These are phyloP conservation scores for Enteromius anoplus DNA, from an alignment of 2,797 vertebrate genomes.

Conservation along the genomic window DNA sequence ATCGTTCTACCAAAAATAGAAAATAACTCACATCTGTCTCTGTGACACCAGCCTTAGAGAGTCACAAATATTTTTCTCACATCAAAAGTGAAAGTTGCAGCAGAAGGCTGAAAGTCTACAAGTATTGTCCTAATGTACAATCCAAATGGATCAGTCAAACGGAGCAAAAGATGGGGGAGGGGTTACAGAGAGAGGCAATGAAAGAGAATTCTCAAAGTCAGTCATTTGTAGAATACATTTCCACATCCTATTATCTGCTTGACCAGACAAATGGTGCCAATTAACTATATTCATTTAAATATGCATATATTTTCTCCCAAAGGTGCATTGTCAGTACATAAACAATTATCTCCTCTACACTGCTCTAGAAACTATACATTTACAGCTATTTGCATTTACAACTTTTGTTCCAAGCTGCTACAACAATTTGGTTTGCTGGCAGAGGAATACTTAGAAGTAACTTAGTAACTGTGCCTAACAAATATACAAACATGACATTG, in stretches of 20 bases:
- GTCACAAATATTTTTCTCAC: not conserved
- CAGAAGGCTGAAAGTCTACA: not conserved
- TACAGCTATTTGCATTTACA: not conserved
- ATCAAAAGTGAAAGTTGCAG: constrained; percentile 14
- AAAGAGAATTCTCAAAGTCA: not conserved
- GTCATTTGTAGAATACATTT: constrained; percentile 4
- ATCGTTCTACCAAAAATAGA: constrained; percentile 18
- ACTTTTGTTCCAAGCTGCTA: not conserved
- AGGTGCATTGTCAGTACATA: not conserved
- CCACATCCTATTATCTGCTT: not conserved
- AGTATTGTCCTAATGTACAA: not conserved
- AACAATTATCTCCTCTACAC: too few relatives aligned
- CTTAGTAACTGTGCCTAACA: constrained; percentile 25
- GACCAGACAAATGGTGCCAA: not conserved
- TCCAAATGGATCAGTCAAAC: not conserved
- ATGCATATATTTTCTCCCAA: not conserved
- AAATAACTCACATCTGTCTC: not conserved
- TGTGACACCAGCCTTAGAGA: constrained; percentile 8
- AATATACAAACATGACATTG: constrained; percentile 33
- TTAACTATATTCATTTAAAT: not conserved
- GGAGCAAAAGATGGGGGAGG: not conserved
- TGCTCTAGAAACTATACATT: not conserved
- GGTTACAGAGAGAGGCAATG: not conserved
- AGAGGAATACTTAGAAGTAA: constrained; percentile 22
- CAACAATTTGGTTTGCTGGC: not conserved